Conservation (phyloP, 2,797 vertebrate species). For the Arremon brunneinucha region DNA sequence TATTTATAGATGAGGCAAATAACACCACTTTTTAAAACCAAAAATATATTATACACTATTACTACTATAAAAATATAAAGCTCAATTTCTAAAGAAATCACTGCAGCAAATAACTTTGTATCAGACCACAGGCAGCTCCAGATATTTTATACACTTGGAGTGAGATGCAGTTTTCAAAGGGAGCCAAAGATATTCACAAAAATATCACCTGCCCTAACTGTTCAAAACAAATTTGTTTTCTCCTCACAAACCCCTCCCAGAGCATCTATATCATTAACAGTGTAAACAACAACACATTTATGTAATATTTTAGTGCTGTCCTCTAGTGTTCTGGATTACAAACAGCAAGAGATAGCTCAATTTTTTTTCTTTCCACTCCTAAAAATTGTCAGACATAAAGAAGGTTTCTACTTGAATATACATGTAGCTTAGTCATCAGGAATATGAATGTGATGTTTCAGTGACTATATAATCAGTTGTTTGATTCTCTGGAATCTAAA, state of each 20-base stretch:
- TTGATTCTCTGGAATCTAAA: background rate
- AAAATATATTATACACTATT: background rate
- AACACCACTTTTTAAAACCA: background rate
- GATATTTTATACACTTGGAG: background rate
- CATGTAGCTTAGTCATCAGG: background rate
- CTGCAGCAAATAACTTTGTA: background rate
- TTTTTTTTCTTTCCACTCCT: background rate
- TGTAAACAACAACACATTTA: constrained; percentile 43
- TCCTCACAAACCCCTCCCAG: background rate
- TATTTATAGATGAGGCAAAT: background rate
- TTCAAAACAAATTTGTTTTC: background rate
- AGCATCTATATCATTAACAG: background rate
- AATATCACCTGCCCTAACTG: background rate
- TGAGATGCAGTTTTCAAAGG: background rate
- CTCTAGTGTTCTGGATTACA: constrained; percentile 65
- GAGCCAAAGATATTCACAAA: background rate
- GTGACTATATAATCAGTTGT: background rate
- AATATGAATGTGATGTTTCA: background rate
- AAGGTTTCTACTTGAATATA: background rate
- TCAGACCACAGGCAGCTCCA: background rate
- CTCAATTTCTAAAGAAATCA: background rate
- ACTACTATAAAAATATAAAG: background rate
- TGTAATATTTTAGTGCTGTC: constrained; percentile 71
- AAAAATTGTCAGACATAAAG: rapidly evolving
- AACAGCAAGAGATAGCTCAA: constrained; percentile 33